Conservation (phyloP, 2,888 invertebrate species). For the Himalopsyche japonica region DNA sequence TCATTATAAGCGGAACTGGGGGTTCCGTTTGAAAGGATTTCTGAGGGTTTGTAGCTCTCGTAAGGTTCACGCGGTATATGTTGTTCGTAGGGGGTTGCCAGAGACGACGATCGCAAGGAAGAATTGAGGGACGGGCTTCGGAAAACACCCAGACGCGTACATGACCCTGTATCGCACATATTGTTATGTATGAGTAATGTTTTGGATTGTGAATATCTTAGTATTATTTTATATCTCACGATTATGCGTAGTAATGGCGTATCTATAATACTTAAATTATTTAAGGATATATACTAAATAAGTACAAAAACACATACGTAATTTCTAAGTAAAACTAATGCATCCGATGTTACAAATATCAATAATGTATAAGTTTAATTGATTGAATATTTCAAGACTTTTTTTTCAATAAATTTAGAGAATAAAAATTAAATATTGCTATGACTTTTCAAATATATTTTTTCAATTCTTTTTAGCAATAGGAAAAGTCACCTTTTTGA, state of each 20-base stretch:
- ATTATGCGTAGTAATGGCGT: not conserved
- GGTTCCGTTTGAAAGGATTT: not conserved
- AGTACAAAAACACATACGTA: too few species aligned
- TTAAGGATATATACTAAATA: too few species aligned
- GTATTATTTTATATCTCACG: not conserved
- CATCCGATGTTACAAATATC: too few species aligned
- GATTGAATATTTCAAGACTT: too few species aligned
- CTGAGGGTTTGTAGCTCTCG: constrained; percentile 27
- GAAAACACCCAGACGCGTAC: constrained; percentile 17
- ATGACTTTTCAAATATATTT: too few species aligned
- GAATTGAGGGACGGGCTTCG: constrained; percentile 30
- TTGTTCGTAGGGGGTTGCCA: constrained; percentile 30
- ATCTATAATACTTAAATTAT: not conserved
- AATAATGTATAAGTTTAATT: too few species aligned
- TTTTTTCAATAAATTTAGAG: too few species aligned
- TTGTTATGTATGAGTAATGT: not conserved
- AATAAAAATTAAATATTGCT: too few species aligned
- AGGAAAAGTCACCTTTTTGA: too few species aligned
- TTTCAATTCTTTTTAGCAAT: too few species aligned
- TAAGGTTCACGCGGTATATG: constrained; percentile 28
- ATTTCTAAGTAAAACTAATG: too few species aligned
- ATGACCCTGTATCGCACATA: constrained; percentile 15
- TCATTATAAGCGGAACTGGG: not conserved
- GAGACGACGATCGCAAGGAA: constrained; percentile 27
- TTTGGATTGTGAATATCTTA: not conserved